These are phyloP conservation scores for Epinephelus awoara DNA, from an alignment of 2,797 vertebrate genomes.

Conservation along the genomic window DNA sequence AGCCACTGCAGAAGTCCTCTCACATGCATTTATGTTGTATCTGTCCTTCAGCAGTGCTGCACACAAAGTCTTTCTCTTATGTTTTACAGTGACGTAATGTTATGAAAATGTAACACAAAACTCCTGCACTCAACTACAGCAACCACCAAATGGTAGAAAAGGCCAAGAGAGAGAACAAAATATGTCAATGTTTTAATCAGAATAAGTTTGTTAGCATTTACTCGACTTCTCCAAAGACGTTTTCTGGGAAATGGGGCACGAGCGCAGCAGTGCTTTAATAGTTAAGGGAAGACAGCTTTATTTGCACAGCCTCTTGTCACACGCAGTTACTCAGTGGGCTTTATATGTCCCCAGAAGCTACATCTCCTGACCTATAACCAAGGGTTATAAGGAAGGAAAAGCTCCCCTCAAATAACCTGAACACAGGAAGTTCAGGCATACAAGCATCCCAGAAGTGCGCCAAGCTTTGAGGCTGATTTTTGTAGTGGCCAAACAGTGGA, in stretches of 20 bases:
- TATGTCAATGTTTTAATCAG: not conserved
- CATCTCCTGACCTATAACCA: not conserved
- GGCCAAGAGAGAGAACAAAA: constrained; percentile 6
- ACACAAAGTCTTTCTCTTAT: not conserved
- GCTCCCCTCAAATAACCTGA: not conserved
- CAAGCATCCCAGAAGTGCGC: no score
- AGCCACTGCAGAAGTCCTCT: constrained; percentile 47
- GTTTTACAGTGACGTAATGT: constrained; percentile 30
- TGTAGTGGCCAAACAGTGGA: no score
- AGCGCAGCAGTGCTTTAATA: not conserved
- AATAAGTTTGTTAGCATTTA: not conserved
- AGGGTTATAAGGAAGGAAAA: not conserved
- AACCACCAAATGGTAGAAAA: constrained; percentile 13
- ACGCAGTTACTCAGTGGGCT: not conserved
- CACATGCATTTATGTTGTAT: constrained; percentile 17
- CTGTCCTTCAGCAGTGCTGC: constrained; percentile 4
- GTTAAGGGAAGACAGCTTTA: constrained; percentile 18
- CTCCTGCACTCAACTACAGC: not conserved
- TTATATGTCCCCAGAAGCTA: not conserved
- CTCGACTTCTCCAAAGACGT: constrained; percentile 1
- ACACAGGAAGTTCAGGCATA: not conserved
- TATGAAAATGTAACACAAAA: constrained; percentile 36
- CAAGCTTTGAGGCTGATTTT: no score
- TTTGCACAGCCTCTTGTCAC: constrained; percentile 6
- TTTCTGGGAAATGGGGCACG: not conserved